A percentile compares a stretch with the other conserved stretches of the same genome.
These are phyloP conservation scores for Calliphora vicina DNA, from an alignment of 1,140 invertebrate species.

Conservation along the genomic window DNA sequence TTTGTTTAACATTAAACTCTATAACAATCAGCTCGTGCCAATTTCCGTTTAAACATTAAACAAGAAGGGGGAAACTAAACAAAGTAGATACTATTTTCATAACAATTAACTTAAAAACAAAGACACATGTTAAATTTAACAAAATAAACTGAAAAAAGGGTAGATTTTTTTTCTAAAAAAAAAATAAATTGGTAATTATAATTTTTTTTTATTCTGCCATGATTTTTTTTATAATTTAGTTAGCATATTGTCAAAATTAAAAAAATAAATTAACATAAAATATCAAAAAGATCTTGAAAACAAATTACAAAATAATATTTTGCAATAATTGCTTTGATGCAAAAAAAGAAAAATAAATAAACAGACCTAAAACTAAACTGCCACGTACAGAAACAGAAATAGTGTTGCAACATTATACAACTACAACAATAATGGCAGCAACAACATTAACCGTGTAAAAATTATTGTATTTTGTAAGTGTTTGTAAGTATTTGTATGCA, in stretches of 20 bases:
- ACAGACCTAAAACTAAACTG: background rate
- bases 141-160: background rate
- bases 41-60: conserved; percentile 11
- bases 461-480: background rate
- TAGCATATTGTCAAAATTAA: background rate
- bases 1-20: background rate
- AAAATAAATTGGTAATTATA: no score
- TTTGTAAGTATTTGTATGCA: background rate
- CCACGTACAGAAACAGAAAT: background rate
- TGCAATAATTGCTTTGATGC: background rate
- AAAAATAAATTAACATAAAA: no score
- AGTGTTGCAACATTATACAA: background rate
- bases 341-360: background rate
- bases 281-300: background rate
- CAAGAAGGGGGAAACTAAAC: background rate
- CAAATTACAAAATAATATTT: background rate
- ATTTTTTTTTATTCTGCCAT: no score
- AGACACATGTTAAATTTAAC: background rate
- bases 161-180: background rate
- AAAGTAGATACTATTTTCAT: background rate
- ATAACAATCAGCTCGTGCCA: conserved; percentile 11
- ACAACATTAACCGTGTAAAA: background rate
- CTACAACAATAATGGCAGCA: no score
- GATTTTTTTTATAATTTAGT: background rate
- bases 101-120: background rate